Evolutionary conservation across 2,888 invertebrate genomes (phyloP).

Genomic region (Luffia ferchaultella): DNA sequence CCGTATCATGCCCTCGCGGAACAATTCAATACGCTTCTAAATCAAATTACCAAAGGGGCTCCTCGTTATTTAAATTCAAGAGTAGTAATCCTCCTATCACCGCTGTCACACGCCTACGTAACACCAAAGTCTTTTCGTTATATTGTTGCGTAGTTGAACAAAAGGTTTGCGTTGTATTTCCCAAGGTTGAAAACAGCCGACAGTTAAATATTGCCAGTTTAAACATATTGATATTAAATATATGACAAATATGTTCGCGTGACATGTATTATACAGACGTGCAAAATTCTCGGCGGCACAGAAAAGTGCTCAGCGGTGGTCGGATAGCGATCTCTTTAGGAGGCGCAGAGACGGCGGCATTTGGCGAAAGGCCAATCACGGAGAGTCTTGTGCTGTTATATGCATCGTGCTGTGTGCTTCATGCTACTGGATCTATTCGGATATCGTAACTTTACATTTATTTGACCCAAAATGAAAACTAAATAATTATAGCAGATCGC

Average conservation of each 20-base stretch:
- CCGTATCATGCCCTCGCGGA: background rate
- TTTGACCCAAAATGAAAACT: no score
- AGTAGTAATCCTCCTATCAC: no score
- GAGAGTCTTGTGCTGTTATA: no score
- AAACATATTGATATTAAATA: background rate
- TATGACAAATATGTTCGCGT: background rate
- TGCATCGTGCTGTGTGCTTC: no score
- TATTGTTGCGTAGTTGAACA: no score
- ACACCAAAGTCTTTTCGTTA: no score
- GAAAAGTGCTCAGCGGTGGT: background rate
- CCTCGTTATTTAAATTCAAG: no score
- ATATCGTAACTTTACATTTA: no score
- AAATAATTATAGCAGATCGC: no score
- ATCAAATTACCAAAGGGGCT: no score
- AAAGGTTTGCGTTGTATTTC: background rate
- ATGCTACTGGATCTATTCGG: no score
- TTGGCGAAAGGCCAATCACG: background rate
- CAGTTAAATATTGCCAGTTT: background rate
- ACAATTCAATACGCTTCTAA: background rate
- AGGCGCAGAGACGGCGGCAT: background rate
- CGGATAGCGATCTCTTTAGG: background rate
- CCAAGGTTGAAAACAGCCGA: background rate
- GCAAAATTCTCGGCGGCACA: background rate
- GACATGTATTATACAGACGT: background rate
- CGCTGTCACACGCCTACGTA: no score